Evolutionary conservation across 2,888 invertebrate genomes (phyloP), one percentile per base, ranked within the genome.

Genomic region (Drosophila villosipedis): DNA sequence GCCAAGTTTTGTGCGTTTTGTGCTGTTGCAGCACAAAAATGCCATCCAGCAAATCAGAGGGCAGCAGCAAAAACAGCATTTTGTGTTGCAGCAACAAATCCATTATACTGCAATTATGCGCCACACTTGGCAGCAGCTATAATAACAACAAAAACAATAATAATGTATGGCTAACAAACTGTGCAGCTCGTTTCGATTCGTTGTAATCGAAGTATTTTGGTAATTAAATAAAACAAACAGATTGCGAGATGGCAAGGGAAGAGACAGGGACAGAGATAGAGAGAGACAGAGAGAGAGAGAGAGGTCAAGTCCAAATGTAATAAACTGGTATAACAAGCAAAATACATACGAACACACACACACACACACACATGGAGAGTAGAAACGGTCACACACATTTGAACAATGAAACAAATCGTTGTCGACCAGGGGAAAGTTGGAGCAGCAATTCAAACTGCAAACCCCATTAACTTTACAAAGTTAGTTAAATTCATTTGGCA

Each of bases 381-480:
- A 53, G 59, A 59, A 41, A 37, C 25, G 66, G 16, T 25, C 6
- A 16, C 49, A 66, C 41, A 66, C 53, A 69, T 35, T 35, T 19
- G 52, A 49, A 59, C 59, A 22, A 33, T 49, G 65, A 43, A 72
- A 54, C n/a, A 47, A 33, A 37, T 41, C 39, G 47, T 43, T 60
- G n/a, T 16, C 22, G 68, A 54, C 6, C 41, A 35, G 41, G 39
- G 41, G 60, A 59, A 60, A 62, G 70, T 66, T 76, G 68, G 52
- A 62, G 76, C 50, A 70, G 83, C 83, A 88, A 90, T 88, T 85
- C 84, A 84, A 89, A 90, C 73, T 84, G 84, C 89, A 88, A 90
- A 90, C 89, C 89, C 87, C 84, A 90, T 88, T 88, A 88, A 86
- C 89, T 88, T 89, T 86, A 89, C 84, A 91, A 90, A 89, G 89